Evolutionary conservation across 2,113 vertebrate species (phyloP), one percentile per base, ranked within the genome.

Genomic region (Casuarius casuarius): DNA sequence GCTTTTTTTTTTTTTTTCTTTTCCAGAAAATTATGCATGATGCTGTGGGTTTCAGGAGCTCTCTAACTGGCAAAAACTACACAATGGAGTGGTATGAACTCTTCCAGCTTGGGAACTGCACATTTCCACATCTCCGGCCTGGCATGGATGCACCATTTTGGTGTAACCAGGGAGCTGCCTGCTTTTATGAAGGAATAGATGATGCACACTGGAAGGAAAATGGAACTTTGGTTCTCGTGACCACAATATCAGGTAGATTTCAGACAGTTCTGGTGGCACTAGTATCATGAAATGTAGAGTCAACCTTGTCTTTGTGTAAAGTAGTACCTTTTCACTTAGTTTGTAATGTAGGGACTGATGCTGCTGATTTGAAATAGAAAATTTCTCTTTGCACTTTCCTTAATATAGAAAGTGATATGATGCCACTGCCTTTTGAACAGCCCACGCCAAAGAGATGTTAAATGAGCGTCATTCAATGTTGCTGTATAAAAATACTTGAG

Each of bases 111-210:
- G 99, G 99, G 20, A 99, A 99, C 96, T 99, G 99, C 95, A 99
- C 99, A 2, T 99, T 99, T 95, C 99, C 99, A 42, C 99, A 99
- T 90, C 95, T 99, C n/a, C 97, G 98, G 52, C 98, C 98, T 2
- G 97, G 98, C 10, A 29, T 97, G 71, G 86, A 80, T 0, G 98
- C 98, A 4, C 99, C 99, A 0, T 99, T 99, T 97, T 99, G 99
- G 99, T 99, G 99, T 97, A 99, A 99, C 97, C 99, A 99, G 94
- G 99, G 99, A 46, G 99, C 99, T n/a, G 99, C 99, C 62, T 99
- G 99, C 97, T 99, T 99, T 97, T 99, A 97, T 93, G 98, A 99
- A 92, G 99, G 99, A 91, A 99, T 99, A 84, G 99, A 99, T 92
- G 99, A 99, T 84, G 33, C 88, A 11, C 99, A 99, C 97, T 99